Evolutionary conservation across 2,113 vertebrate genomes (phyloP).

Genomic region (Apus apus): DNA sequence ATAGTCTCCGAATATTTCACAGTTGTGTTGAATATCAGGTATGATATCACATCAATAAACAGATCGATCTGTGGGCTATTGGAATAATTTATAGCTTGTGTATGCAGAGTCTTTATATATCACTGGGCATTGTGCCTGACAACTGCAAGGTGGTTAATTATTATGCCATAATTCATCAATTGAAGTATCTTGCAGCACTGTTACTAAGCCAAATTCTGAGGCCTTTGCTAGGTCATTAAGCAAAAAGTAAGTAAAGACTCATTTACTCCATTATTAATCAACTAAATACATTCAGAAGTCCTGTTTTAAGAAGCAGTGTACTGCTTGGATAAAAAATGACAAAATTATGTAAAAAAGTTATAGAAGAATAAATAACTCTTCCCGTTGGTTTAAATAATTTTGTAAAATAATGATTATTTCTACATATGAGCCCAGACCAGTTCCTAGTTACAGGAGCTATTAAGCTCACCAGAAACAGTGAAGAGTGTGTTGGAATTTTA

Average conservation of each 20-base stretch:
- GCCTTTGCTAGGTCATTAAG: constrained; percentile 47
- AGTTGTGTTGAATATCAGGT: neutral
- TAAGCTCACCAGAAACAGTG: neutral
- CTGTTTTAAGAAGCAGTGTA: neutral
- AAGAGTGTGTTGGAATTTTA: neutral
- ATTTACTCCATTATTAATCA: neutral
- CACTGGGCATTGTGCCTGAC: constrained; percentile 38
- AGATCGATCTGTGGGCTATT: neutral
- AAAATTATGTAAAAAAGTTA: neutral
- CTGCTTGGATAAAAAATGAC: neutral
- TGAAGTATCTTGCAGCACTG: constrained; percentile 36
- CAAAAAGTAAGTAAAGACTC: constrained; percentile 23
- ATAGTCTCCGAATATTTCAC: neutral
- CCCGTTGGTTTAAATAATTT: neutral
- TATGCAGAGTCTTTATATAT: constrained; percentile 26
- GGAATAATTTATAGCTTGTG: neutral
- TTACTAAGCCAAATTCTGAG: constrained; percentile 4
- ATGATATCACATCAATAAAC: neutral
- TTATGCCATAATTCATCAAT: constrained; percentile 47
- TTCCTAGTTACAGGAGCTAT: neutral
- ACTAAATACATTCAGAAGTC: neutral
- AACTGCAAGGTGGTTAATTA: constrained; percentile 57
- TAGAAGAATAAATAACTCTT: neutral
- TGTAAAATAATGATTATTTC: neutral
- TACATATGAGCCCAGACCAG: neutral